phyloP scores from a whole-genome alignment of 2,113 vertebrate genomes.

The Gorsachius goisagi region DNA sequence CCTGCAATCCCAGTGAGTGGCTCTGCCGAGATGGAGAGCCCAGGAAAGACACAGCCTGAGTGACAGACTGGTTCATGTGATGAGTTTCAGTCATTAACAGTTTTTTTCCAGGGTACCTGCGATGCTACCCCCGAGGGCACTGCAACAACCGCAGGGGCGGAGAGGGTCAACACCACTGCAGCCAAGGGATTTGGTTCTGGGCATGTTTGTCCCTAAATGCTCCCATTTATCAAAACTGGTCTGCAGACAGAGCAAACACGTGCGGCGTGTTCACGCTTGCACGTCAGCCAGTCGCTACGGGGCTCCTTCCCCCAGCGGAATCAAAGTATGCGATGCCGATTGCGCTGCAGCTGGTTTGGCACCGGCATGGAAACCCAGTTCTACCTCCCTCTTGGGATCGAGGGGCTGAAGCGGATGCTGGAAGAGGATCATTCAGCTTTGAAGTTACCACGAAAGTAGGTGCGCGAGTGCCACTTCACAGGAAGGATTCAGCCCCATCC shows the following conservation, averaged over 20 bases:
- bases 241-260: accelerated
- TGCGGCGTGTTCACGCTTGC: accelerated
- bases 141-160: background rate
- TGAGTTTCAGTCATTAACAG: background rate
- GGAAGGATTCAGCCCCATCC: background rate
- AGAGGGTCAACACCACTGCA: accelerated
- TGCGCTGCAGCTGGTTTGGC: background rate
- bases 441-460: background rate
- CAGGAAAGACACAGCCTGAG: accelerated
- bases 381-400: accelerated
- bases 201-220: accelerated
- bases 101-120: background rate
- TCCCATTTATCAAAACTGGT: background rate
- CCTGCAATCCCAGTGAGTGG: background rate
- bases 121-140: accelerated
- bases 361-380: accelerated
- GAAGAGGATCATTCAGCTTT: background rate
- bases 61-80: accelerated
- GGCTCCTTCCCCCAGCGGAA: background rate
- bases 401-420: background rate
- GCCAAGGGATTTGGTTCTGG: background rate
- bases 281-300: accelerated
- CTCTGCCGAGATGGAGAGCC: background rate
- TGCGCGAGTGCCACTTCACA: accelerated
- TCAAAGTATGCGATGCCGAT: accelerated